These are phyloP conservation scores for Leucosticte australis DNA, from an alignment of 2,113 vertebrate species.

Conservation along the genomic window DNA sequence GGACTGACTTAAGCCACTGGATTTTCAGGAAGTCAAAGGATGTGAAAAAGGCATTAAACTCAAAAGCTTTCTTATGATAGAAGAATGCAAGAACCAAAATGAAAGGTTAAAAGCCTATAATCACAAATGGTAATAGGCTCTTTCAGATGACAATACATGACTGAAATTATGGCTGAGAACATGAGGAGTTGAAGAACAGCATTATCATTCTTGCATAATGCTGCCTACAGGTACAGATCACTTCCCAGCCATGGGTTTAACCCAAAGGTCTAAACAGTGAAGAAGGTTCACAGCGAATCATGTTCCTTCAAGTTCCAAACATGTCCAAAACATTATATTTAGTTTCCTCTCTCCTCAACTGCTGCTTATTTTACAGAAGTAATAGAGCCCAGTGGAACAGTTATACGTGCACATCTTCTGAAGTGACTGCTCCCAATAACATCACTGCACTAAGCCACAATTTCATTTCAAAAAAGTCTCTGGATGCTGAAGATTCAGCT, in stretches of 20 bases:
- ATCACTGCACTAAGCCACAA: background rate
- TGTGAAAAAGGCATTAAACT: background rate
- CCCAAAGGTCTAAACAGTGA: background rate
- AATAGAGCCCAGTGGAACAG: background rate
- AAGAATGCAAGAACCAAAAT: background rate
- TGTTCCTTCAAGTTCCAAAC: background rate
- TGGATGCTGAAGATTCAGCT: background rate
- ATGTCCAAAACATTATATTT: background rate
- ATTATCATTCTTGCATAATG: background rate
- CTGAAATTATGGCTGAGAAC: background rate
- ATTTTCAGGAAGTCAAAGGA: background rate
- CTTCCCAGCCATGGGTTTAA: background rate
- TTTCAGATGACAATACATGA: background rate
- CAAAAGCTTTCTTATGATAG: background rate
- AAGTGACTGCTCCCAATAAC: background rate
- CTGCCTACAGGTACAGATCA: background rate
- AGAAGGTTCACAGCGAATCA: background rate
- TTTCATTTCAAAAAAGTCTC: background rate
- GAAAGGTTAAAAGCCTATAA: background rate
- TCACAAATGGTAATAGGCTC: background rate
- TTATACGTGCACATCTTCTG: accelerated
- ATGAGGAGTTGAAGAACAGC: background rate
- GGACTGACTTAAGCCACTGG: background rate
- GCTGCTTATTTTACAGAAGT: background rate
- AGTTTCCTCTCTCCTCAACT: background rate